These are phyloP conservation scores for Diglossa cyanea DNA, from an alignment of 2,797 vertebrate species.

Conservation along the genomic window DNA sequence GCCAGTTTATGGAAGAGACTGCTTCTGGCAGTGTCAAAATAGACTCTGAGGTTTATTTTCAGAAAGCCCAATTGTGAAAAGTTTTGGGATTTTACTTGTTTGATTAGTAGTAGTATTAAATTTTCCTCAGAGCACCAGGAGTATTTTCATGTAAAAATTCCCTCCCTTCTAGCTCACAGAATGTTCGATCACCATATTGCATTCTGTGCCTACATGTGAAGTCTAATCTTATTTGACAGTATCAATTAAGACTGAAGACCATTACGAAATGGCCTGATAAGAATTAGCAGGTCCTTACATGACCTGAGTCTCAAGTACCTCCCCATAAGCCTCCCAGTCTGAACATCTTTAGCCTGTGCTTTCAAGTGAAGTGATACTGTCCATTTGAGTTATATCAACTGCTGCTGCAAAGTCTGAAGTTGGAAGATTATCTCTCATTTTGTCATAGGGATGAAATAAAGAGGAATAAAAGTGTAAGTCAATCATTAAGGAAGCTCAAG, in stretches of 20 bases:
- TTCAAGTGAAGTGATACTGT: not conserved
- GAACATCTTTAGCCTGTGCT: not conserved
- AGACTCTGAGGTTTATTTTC: not conserved
- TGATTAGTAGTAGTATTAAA: not conserved
- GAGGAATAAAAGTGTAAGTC: not conserved
- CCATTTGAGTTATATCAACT: not conserved
- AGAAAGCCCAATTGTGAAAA: not conserved
- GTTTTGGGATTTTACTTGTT: not conserved
- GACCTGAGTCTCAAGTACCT: not conserved
- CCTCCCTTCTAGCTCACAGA: not conserved
- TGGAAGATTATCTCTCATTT: not conserved
- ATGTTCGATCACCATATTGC: not conserved
- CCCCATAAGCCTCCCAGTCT: not conserved
- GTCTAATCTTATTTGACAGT: not conserved
- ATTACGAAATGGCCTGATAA: not conserved
- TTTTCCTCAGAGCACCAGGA: not conserved
- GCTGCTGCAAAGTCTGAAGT: not conserved
- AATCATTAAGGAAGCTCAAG: not conserved
- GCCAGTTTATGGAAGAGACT: not conserved
- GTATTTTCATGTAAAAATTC: not conserved
- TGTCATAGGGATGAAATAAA: not conserved
- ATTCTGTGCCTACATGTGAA: not conserved
- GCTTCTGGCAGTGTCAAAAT: not conserved
- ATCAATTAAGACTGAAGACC: not conserved
- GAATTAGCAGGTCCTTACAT: not conserved